Percentiles rank a stretch among this genome's conserved stretches.
phyloP scores from a whole-genome alignment of 2,113 vertebrate genomes.

The Neolamprologus sp. region DNA sequence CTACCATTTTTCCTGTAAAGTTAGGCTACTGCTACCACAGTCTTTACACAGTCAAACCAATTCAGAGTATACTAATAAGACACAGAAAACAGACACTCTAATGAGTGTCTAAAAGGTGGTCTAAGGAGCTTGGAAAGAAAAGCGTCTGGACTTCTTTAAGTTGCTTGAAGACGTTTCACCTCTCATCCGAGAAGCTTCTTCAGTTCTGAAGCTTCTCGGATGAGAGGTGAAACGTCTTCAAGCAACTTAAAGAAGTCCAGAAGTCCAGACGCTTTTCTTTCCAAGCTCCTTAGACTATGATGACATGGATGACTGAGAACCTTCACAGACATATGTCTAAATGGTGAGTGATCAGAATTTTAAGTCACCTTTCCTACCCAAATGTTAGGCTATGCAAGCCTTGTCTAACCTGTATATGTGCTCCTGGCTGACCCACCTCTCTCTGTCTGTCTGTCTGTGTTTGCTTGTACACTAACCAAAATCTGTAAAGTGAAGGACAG shows the following conservation, averaged over 20 bases:
- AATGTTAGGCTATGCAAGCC: not conserved
- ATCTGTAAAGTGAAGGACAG: not conserved
- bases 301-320: not conserved
- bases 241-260: not conserved
- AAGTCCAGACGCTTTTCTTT: not conserved
- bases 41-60: not conserved
- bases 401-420: not conserved
- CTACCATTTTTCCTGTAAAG: not conserved
- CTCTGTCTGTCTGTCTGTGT: not conserved
- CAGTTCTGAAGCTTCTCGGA: not conserved
- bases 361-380: not conserved
- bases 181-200: not conserved
- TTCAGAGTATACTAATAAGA: not conserved
- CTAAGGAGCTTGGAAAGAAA: not conserved
- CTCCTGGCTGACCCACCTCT: not conserved
- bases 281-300: not conserved
- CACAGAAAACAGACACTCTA: not conserved
- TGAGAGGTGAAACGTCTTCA: not conserved
- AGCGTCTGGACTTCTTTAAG: not conserved
- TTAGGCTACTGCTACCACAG: not conserved
- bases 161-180: not conserved
- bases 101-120: not conserved
- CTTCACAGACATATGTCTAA: not conserved
- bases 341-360: not conserved
- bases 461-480: not conserved